phyloP scores from a whole-genome alignment of 2,888 invertebrate genomes.

The Pecten maximus region DNA sequence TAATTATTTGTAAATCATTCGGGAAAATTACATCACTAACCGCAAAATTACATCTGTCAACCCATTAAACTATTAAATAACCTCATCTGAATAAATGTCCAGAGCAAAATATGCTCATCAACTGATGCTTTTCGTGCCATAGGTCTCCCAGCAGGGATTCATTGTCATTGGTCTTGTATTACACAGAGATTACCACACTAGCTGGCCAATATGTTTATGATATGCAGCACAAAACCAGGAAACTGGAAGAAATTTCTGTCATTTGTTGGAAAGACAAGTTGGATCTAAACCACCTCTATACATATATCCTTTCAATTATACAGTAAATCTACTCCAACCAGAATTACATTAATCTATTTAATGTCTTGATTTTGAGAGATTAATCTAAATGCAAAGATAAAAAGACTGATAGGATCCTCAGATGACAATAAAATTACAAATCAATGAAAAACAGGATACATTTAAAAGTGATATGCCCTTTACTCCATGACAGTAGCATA shows the following conservation, averaged over 20 bases:
- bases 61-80: background rate
- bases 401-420: background rate
- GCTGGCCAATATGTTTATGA: background rate
- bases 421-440: constrained; percentile 27
- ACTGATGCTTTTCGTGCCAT: background rate
- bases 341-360: background rate
- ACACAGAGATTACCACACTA: background rate
- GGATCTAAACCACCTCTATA: background rate
- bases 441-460: background rate
- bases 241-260: background rate
- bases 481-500: background rate
- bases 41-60: background rate
- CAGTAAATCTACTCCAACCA: background rate
- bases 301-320: background rate
- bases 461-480: background rate
- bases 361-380: background rate
- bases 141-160: background rate
- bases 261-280: background rate
- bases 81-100: background rate
- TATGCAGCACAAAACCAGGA: background rate
- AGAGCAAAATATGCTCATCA: background rate
- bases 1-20: constrained; percentile 5
- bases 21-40: background rate
- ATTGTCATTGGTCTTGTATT: background rate
- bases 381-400: background rate